Conservation (phyloP, 2,797 vertebrate species). For the Tauraco hartlaubi region DNA sequence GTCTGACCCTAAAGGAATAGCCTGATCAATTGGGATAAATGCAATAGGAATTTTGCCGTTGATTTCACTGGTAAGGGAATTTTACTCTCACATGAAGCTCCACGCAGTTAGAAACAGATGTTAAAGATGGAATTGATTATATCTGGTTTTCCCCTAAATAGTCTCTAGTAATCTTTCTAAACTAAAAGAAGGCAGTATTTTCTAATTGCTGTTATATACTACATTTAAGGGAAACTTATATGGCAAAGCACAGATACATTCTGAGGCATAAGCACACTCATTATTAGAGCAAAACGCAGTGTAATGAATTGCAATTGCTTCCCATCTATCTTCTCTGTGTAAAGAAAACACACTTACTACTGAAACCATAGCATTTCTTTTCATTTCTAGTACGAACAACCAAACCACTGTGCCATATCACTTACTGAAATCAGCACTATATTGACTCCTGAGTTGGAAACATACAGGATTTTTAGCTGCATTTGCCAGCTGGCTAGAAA, state of each 20-base stretch:
- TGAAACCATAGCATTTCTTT: not conserved
- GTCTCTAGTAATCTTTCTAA: not conserved
- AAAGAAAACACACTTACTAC: not conserved
- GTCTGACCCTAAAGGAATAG: slow-evolving; percentile 1
- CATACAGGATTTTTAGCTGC: not conserved
- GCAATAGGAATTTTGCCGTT: not conserved
- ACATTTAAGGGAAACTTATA: not conserved
- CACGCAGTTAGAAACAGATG: slow-evolving; percentile 41
- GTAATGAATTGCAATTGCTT: not conserved
- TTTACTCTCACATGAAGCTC: not conserved
- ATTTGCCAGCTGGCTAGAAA: not conserved
- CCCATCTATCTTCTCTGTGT: not conserved
- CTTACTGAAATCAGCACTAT: not conserved
- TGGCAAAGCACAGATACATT: not conserved
- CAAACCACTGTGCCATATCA: not conserved
- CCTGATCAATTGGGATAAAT: slow-evolving; percentile 6
- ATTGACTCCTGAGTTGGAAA: not conserved
- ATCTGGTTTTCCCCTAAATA: not conserved
- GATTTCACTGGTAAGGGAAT: not conserved
- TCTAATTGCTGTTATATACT: not conserved
- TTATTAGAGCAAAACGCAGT: not conserved
- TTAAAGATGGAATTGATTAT: slow-evolving; percentile 46
- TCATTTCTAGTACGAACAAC: not conserved
- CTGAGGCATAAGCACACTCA: not conserved
- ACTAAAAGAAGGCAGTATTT: not conserved